These are phyloP conservation scores for Atopsyche davidsoni DNA, from an alignment of 1,140 invertebrate genomes.

Conservation along the genomic window DNA sequence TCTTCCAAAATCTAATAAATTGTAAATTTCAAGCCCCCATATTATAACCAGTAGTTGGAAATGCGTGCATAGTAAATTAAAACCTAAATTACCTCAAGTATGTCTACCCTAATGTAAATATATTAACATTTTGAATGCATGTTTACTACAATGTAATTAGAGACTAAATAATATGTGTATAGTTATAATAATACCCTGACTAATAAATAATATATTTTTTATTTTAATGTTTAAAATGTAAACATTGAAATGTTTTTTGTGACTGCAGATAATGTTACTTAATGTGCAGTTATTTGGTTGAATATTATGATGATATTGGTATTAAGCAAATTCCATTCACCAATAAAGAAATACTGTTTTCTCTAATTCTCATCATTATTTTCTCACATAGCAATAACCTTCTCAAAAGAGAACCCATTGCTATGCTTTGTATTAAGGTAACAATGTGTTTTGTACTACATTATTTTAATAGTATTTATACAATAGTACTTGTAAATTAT, in stretches of 20 bases:
- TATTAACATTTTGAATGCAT: constrained; percentile 3
- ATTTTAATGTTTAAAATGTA: constrained; percentile 10
- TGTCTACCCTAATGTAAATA: background rate
- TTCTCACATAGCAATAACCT: too few species aligned
- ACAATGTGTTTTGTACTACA: too few species aligned
- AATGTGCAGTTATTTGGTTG: background rate
- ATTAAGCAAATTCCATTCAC: constrained; percentile 3
- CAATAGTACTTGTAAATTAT: too few species aligned
- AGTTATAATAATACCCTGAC: constrained; percentile 4
- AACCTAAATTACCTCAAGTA: constrained; percentile 10
- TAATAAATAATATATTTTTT: constrained; percentile 11
- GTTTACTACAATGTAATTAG: constrained; percentile 8
- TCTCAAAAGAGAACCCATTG: too few species aligned
- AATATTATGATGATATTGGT: constrained; percentile 3
- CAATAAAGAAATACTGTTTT: constrained; percentile 5
- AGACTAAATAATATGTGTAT: constrained; percentile 6
- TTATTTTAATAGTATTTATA: too few species aligned
- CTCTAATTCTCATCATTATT: too few species aligned
- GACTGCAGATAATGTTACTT: constrained; percentile 4
- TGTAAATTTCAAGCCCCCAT: too few species aligned
- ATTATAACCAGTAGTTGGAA: too few species aligned
- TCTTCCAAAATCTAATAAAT: too few species aligned
- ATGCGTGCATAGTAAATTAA: too few species aligned
- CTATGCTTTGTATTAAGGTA: too few species aligned
- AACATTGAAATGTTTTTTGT: background rate